phyloP scores from a whole-genome alignment of 2,113 vertebrate species.

The Motacilla alba region DNA sequence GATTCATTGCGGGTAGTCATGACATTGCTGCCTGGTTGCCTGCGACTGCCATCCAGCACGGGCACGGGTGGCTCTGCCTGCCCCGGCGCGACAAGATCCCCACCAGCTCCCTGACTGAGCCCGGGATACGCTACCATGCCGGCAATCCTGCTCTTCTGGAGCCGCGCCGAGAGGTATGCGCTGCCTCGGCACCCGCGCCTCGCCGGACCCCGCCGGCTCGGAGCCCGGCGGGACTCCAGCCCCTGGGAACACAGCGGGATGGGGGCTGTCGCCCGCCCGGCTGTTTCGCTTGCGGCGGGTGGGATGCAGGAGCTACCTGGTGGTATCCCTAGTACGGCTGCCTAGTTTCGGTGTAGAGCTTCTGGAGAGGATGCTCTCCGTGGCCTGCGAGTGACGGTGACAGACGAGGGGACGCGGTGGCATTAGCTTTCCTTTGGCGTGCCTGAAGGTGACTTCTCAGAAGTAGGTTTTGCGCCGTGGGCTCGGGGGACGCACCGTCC shows the following conservation, averaged over 20 bases:
- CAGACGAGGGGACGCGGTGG: background rate
- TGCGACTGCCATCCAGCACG: constrained; percentile 38
- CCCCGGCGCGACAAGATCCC: background rate
- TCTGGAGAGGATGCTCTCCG: background rate
- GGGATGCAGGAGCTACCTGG: background rate
- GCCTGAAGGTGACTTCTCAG: constrained; percentile 32
- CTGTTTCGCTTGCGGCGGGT: background rate
- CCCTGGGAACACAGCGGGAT: background rate
- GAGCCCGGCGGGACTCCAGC: background rate
- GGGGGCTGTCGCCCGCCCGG: background rate
- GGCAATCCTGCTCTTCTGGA: constrained; percentile 66
- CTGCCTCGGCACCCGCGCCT: background rate
- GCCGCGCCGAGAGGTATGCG: constrained; percentile 57
- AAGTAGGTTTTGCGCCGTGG: constrained; percentile 5
- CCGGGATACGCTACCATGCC: constrained; percentile 42
- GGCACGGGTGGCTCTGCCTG: constrained; percentile 31
- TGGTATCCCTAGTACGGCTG: background rate
- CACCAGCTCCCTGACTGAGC: background rate
- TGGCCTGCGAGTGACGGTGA: background rate
- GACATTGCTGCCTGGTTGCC: constrained; percentile 54
- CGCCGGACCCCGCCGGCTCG: background rate
- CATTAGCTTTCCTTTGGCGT: background rate
- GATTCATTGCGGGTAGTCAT: constrained; percentile 57
- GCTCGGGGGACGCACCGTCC: background rate
- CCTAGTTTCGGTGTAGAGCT: background rate